Evolutionary conservation across 2,113 vertebrate genomes (phyloP).

Genomic region (Dasyprocta punctata): DNA sequence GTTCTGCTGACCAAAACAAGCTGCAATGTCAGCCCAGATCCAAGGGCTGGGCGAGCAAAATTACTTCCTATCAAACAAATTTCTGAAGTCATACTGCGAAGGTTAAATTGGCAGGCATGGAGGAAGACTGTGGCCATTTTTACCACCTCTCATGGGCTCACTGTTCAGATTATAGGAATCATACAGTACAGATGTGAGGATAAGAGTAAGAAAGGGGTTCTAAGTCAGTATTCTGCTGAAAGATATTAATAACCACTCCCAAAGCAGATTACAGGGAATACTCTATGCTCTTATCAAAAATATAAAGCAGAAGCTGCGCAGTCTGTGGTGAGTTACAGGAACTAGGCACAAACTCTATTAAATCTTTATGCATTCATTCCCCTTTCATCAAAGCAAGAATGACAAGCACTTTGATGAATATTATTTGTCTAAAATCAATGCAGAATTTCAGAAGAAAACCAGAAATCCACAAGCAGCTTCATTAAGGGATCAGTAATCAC

Average conservation of each 20-base stretch:
- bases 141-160: not conserved
- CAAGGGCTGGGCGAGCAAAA: not conserved
- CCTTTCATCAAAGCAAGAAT: not conserved
- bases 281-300: not conserved
- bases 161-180: not conserved
- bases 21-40: not conserved
- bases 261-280: not conserved
- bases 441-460: not conserved
- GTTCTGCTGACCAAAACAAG: too few relatives aligned
- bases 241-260: not conserved
- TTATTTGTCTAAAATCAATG: constrained; percentile 25
- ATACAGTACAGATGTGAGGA: not conserved
- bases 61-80: not conserved
- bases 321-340: not conserved
- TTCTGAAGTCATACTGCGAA: not conserved
- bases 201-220: not conserved
- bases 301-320: not conserved
- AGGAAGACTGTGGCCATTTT: not conserved
- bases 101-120: not conserved
- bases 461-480: not conserved
- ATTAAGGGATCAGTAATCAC: not conserved
- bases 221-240: not conserved
- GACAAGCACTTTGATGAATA: not conserved
- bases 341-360: not conserved
- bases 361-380: not conserved